Conservation (phyloP, 2,888 invertebrate genomes). For the Patella caerulea region DNA sequence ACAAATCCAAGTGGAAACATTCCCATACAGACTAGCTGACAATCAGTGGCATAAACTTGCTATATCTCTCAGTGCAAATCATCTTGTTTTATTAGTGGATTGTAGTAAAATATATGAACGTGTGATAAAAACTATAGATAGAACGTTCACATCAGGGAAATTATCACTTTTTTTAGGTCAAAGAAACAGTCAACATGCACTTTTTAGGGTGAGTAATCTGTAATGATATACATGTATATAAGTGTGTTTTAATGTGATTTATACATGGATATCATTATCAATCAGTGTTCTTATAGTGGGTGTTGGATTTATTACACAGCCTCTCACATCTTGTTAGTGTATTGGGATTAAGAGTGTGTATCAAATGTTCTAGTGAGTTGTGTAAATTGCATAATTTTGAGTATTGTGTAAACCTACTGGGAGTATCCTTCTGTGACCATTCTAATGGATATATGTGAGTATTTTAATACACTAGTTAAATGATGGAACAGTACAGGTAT, state of each 20-base stretch:
- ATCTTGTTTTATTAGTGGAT: constrained; percentile 86
- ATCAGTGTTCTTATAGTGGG: background rate
- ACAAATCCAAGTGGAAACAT: constrained; percentile 80
- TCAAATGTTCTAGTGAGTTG: background rate
- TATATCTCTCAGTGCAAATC: constrained; percentile 85
- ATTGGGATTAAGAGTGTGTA: background rate
- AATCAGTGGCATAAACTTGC: constrained; percentile 89
- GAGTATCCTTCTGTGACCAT: too few relatives aligned
- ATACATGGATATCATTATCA: background rate
- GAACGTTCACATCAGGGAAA: constrained; percentile 74
- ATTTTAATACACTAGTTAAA: too few relatives aligned
- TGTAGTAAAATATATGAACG: constrained; percentile 89
- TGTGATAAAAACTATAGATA: constrained; percentile 79
- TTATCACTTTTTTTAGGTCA: constrained; percentile 85
- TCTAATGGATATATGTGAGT: too few relatives aligned
- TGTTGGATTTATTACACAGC: background rate
- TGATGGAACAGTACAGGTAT: too few relatives aligned
- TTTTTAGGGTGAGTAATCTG: constrained; percentile 82
- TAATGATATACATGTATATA: background rate
- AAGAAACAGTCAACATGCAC: constrained; percentile 86
- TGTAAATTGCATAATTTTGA: too few relatives aligned
- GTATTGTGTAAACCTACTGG: too few relatives aligned
- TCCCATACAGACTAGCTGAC: constrained; percentile 89
- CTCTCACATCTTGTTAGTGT: background rate
- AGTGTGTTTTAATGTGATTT: constrained; percentile 8